Conservation (phyloP, 2,888 invertebrate genomes). For the Cephus pygmeus region DNA sequence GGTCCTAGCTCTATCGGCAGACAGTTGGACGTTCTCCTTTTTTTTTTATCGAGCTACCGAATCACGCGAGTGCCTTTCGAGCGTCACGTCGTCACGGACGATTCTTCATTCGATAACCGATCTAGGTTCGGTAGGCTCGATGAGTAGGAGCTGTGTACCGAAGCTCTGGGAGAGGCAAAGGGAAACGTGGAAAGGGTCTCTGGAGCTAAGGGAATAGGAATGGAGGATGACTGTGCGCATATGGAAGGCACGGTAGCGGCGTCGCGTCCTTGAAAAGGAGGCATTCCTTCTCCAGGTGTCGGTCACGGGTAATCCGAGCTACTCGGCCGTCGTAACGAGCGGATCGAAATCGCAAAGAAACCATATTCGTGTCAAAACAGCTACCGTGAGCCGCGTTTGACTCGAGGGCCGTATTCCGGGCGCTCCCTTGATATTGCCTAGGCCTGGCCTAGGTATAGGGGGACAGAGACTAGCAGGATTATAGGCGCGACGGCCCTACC, state of each 20-base stretch:
- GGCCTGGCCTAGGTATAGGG: neutral
- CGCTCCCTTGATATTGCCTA: neutral
- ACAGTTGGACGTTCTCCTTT: neutral
- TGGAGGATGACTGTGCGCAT: constrained; percentile 53
- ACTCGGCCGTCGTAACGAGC: constrained; percentile 56
- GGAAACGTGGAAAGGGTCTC: constrained; percentile 1
- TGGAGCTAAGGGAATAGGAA: constrained; percentile 5
- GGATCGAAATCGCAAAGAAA: constrained; percentile 56
- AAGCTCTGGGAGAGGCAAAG: neutral
- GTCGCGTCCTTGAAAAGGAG: constrained; percentile 50
- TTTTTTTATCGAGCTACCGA: neutral
- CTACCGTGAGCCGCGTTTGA: constrained; percentile 21
- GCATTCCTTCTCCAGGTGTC: constrained; percentile 54
- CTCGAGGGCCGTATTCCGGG: constrained; percentile 9
- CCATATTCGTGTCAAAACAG: constrained; percentile 61
- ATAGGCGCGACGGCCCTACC: constrained; percentile 16
- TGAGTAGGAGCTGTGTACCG: neutral
- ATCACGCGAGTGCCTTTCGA: neutral
- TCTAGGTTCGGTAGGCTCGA: neutral
- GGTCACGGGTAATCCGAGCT: constrained; percentile 60
- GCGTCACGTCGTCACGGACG: neutral
- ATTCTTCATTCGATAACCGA: neutral
- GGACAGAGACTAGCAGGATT: constrained; percentile 2
- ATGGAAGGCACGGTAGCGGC: constrained; percentile 23
- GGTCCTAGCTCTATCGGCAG: neutral